Conservation (phyloP, 2,113 vertebrate species). For the Hydrolagus affinis region DNA sequence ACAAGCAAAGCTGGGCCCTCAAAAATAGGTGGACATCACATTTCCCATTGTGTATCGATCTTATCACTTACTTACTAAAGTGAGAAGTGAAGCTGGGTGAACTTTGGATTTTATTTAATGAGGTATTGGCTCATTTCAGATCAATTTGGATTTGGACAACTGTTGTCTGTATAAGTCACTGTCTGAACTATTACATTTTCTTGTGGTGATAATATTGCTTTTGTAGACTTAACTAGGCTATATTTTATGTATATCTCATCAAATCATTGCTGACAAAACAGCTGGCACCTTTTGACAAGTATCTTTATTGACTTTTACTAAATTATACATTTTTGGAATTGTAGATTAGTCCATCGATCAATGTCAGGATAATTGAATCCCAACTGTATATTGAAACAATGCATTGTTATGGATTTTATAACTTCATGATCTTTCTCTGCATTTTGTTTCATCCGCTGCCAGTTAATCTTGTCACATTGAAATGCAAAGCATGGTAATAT, state of each 20-base stretch:
- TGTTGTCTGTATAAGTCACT: background rate
- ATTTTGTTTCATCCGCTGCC: background rate
- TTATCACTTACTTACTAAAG: too few species aligned
- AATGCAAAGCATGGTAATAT: background rate
- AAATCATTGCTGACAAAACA: background rate
- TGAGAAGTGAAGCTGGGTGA: too few species aligned
- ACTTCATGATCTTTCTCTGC: constrained; percentile 15
- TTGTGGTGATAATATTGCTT: background rate
- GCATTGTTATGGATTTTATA: constrained; percentile 7
- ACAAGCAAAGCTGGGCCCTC: too few species aligned
- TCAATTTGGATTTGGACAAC: background rate
- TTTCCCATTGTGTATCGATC: too few species aligned
- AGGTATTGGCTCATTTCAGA: background rate
- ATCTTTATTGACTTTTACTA: constrained; percentile 27
- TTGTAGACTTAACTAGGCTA: background rate
- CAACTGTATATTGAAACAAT: background rate
- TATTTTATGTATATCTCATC: background rate
- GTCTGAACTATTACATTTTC: background rate
- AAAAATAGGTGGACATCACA: too few species aligned
- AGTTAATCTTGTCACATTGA: constrained; percentile 5
- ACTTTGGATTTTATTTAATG: too few species aligned
- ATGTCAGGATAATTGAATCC: background rate
- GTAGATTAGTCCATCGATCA: constrained; percentile 14
- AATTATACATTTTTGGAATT: constrained; percentile 24
- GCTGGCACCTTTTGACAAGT: background rate